phyloP scores from a whole-genome alignment of 2,113 vertebrate species.

The Onychostoma macrolepis region DNA sequence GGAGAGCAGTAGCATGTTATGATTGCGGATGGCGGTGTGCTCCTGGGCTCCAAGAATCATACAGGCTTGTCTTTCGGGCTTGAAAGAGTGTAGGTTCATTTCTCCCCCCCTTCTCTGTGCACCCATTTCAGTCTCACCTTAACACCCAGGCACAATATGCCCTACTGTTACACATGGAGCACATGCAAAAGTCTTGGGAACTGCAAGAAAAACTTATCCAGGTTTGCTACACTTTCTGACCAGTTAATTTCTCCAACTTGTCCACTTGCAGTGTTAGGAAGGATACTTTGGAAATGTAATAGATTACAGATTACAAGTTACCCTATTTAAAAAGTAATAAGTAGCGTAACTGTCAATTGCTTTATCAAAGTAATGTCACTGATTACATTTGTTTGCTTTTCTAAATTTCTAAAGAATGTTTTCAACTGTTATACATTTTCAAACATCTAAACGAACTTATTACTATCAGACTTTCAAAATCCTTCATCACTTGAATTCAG shows the following conservation, averaged over 20 bases:
- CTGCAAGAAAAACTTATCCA: neutral
- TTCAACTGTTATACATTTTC: too few relatives aligned
- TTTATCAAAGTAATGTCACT: too few relatives aligned
- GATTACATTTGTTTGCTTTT: too few relatives aligned
- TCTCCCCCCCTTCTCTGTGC: constrained; percentile 15
- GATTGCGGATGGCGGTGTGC: constrained; percentile 68
- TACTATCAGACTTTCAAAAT: too few relatives aligned
- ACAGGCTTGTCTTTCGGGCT: constrained; percentile 61
- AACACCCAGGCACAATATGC: constrained; percentile 43
- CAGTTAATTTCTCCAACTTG: neutral
- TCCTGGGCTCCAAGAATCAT: constrained; percentile 69
- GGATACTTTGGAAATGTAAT: too few relatives aligned
- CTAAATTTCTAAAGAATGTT: too few relatives aligned
- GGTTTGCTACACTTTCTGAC: neutral
- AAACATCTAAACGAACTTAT: too few relatives aligned
- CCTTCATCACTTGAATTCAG: too few relatives aligned
- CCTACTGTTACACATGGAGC: constrained; percentile 52
- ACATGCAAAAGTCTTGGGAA: constrained; percentile 17
- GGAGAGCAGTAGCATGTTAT: constrained; percentile 69
- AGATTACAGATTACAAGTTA: too few relatives aligned
- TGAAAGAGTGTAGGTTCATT: constrained; percentile 61
- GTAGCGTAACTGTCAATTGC: too few relatives aligned
- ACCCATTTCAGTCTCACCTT: constrained; percentile 38
- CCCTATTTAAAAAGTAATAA: too few relatives aligned
- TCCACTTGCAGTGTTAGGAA: neutral